Base-by-base conservation (phyloP, 1,140 invertebrate genomes). In the Solenopsis fugax region DNA sequence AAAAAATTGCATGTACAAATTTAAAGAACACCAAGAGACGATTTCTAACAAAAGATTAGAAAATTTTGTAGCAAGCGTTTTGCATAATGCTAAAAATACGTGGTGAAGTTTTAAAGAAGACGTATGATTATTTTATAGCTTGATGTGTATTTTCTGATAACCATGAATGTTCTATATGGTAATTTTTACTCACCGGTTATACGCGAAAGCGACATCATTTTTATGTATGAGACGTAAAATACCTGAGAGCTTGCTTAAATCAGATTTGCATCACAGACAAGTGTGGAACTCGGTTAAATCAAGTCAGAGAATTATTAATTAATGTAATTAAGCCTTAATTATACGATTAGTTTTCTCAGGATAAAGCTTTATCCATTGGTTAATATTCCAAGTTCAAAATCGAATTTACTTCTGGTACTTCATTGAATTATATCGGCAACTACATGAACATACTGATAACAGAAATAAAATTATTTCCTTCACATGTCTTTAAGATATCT, bases 161-260 rank as follows among this genome's bases (percentile, higher is more conserved):
- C 3, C 50, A 58, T 71, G 52, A 81, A 81, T 45, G 50, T 71
- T 48, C 37, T 24, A 69, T 29, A 56, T 52, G 65, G 1, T 71
- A 18, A 71, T 81, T 71, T 69, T 56, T 41, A 81, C 71, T 58
- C 21, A 56, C 65, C 16, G 34, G 37, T 56, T 45, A 67, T 81
- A 21, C 6, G 65, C 64, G 50, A 81, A 58, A 81, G 65, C 52
- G 50, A 81, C 65, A 6, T 81, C 50, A 81, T 58, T 81, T 81
- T 71, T 81, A 81, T 81, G 65, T 71, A 71, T 81, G 78, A 81
- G 50, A 71, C 34, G 37, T 71, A 71, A 81, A 71, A 71, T 34
- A 52, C 18, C 37, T 65, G 58, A 64, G 45, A 71, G 78, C 16
- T 69, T 48, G 16, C 24, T 78, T 78, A 65, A 54, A 71, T 21